A percentile compares a stretch with the other conserved stretches of the same genome.
These are phyloP conservation scores for Spermophilus dauricus DNA, from an alignment of 2,113 vertebrate genomes.

Conservation along the genomic window DNA sequence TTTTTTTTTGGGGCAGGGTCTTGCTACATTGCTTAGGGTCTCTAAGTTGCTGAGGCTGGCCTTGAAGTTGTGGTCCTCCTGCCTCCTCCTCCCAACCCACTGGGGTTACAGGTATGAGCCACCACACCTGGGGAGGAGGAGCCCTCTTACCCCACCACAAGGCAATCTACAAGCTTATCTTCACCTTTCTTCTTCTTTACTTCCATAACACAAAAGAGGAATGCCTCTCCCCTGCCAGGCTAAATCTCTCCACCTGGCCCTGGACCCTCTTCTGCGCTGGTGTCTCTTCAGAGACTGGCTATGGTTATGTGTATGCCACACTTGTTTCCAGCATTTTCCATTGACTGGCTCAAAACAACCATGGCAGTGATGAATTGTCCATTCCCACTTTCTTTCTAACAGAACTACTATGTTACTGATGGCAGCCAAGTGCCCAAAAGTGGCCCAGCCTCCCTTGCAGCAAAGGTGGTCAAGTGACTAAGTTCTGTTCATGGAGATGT, in stretches of 20 bases:
- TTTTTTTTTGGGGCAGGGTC: too few species aligned
- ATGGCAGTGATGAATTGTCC: neutral
- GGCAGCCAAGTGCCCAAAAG: neutral
- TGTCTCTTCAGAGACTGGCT: neutral
- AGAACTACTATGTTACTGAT: neutral
- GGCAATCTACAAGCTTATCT: neutral
- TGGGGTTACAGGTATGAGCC: too few species aligned
- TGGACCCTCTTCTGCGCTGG: neutral
- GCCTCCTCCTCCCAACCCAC: too few species aligned
- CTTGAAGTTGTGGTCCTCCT: too few species aligned
- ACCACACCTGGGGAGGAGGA: too few species aligned
- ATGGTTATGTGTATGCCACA: neutral
- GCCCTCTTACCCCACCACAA: neutral
- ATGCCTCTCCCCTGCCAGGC: neutral
- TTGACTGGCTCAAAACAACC: neutral
- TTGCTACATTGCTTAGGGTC: too few species aligned
- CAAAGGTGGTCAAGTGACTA: too few species aligned
- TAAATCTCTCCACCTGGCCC: neutral
- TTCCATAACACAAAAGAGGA: neutral
- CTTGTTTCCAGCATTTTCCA: neutral
- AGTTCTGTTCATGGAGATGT: neutral
- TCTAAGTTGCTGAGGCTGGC: too few species aligned
- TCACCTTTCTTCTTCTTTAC: neutral
- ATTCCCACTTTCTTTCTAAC: neutral
- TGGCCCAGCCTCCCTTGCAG: neutral